phyloP scores from a whole-genome alignment of 2,797 vertebrate genomes.

The Triplophysa yarkandensis region DNA sequence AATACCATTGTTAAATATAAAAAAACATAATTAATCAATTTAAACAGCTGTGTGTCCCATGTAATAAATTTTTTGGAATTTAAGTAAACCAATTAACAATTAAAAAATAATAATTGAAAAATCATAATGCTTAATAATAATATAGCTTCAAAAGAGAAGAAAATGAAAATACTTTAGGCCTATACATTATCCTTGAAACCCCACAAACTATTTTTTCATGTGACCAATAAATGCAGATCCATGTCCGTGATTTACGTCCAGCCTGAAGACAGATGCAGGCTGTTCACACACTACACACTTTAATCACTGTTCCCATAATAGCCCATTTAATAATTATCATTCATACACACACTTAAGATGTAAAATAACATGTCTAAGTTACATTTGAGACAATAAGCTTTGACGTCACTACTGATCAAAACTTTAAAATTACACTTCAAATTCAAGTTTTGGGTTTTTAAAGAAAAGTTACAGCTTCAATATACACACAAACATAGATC shows the following conservation, averaged over 20 bases:
- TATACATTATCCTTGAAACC: no score
- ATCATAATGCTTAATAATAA: no score
- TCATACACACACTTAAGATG: constrained; percentile 50
- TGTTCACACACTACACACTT: constrained; percentile 64
- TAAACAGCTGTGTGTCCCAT: no score
- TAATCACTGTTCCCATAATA: constrained; percentile 72
- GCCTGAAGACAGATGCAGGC: constrained; percentile 73
- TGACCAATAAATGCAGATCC: background rate
- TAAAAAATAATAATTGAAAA: no score
- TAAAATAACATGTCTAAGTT: constrained; percentile 54
- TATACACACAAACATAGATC: no score
- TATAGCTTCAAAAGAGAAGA: background rate
- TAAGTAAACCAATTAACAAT: no score
- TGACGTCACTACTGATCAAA: background rate
- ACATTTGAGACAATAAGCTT: constrained; percentile 46
- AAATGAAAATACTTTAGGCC: background rate
- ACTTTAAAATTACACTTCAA: background rate
- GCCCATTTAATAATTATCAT: constrained; percentile 59
- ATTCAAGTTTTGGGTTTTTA: no score
- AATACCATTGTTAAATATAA: no score
- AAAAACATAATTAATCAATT: no score
- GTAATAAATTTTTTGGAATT: no score
- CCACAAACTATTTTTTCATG: no score
- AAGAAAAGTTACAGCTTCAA: no score
- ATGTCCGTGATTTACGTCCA: constrained; percentile 42